Evolutionary conservation across 2,113 vertebrate genomes (phyloP), one percentile per base, ranked within the genome.

Genomic region (Nibea coibor): DNA sequence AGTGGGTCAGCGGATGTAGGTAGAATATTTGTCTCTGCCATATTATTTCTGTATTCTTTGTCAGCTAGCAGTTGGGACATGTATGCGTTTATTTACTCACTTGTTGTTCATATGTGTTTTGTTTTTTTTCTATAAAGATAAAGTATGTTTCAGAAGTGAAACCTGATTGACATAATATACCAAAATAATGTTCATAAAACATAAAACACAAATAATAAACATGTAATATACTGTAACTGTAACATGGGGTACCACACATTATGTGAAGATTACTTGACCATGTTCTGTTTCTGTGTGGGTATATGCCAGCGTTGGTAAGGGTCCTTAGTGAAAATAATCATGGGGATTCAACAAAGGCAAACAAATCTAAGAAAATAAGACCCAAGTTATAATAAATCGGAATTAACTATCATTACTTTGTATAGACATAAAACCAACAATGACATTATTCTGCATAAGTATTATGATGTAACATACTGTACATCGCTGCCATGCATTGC

Each of bases 401-500:
- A 65, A 78, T 68, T 3, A 39, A 72, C 57, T 45, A 48, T 48
- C 19, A 68, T 68, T 61, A 51, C 7, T 28, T 54, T 42, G 61
- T 66, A 51, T 35, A 88, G 72, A 84, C 54, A 83, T 22, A 75
- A 84, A 65, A 73, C 54, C 20, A 77, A 83, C 80, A 84, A 3
- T 61, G 53, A 83, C 81, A 78, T 78, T 31, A 75, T 20, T 86
- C 61, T 90, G 89, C 88, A 91, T 88, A 83, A 72, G 53, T 80
- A 72, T 71, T 74, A 65, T 42, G 72, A 83, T 81, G 62, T 79
- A 61, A 80, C 75, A 82, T 82, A 85, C 81, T 82, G 80, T 85
- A 90, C 78, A 84, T 83, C 78, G 67, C 58, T 77, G 80, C 39
- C 87, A 92, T 92, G 89, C 89, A 88, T 87, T 87, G 83, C 78